Conservation (phyloP, 2,888 invertebrate species). For the Branchellion lobata region DNA sequence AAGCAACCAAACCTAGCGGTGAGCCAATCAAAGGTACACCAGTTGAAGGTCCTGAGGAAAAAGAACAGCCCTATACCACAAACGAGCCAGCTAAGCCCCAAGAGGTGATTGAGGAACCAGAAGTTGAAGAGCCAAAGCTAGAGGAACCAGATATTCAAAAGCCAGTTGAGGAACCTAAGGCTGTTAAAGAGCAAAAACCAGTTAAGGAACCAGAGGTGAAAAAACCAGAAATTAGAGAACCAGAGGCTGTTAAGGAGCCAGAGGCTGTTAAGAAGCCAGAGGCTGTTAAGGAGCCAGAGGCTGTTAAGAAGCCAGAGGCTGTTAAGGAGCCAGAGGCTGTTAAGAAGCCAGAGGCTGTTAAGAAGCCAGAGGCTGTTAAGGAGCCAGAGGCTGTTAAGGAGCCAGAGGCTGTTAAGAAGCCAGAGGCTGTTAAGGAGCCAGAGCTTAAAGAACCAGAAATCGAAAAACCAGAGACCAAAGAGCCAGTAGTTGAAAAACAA, state of each 20-base stretch:
- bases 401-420: not conserved
- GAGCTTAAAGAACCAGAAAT: not conserved
- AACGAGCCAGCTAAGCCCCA: too few species aligned
- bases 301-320: not conserved
- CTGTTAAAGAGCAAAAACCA: too few species aligned
- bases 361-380: not conserved
- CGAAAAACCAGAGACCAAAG: not conserved
- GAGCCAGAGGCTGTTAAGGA: not conserved
- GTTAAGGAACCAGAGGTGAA: not conserved
- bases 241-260: too few species aligned
- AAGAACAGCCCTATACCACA: too few species aligned
- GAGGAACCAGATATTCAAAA: too few species aligned
- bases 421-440: not conserved
- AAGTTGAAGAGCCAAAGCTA: constrained; percentile 4
- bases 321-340: constrained; percentile 6
- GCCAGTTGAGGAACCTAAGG: too few species aligned
- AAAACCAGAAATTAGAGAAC: not conserved
- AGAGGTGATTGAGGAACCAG: too few species aligned
- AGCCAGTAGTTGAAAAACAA: not conserved
- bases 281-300: not conserved
- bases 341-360: not conserved
- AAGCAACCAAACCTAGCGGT: not conserved
- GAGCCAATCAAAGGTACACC: too few species aligned
- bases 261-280: not conserved
- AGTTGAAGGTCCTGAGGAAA: too few species aligned